phyloP scores from a whole-genome alignment of 2,888 invertebrate species.

The Sphaeridia pumilis region DNA sequence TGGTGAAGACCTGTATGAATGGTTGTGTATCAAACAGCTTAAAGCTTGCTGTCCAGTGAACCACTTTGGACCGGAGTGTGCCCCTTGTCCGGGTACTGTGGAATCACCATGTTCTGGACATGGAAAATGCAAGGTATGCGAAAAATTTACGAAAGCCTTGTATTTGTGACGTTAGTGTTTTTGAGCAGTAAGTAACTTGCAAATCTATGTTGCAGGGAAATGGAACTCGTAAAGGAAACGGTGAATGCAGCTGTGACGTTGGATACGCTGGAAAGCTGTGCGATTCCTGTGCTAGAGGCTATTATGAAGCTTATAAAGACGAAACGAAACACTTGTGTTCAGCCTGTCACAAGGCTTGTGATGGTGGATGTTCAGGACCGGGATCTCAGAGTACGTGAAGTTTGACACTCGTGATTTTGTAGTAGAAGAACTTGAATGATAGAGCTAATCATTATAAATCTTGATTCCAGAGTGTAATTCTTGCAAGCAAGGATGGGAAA shows the following conservation, averaged over 20 bases:
- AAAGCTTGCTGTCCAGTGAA: constrained; percentile 72
- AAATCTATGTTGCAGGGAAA: constrained; percentile 49
- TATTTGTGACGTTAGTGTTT: background rate
- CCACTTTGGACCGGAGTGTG: constrained; percentile 71
- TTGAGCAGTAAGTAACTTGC: background rate
- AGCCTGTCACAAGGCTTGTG: constrained; percentile 66
- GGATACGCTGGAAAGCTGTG: constrained; percentile 73
- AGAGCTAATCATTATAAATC: background rate
- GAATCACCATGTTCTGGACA: constrained; percentile 65
- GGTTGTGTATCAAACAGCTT: constrained; percentile 66
- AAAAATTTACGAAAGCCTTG: background rate
- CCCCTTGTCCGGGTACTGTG: constrained; percentile 62
- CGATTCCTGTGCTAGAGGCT: constrained; percentile 59
- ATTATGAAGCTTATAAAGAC: constrained; percentile 62
- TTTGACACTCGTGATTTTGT: background rate
- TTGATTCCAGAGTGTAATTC: constrained; percentile 35
- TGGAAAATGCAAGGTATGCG: constrained; percentile 58
- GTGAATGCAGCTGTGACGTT: constrained; percentile 70
- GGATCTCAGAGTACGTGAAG: constrained; percentile 52
- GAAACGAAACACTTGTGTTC: constrained; percentile 62
- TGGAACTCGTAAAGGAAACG: constrained; percentile 86
- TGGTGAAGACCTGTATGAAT: constrained; percentile 53
- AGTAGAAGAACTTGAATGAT: background rate
- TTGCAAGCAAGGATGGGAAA: constrained; percentile 61
- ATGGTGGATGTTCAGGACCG: constrained; percentile 59